Evolutionary conservation across 2,113 vertebrate genomes (phyloP).

Genomic region (Arizona elegans): DNA sequence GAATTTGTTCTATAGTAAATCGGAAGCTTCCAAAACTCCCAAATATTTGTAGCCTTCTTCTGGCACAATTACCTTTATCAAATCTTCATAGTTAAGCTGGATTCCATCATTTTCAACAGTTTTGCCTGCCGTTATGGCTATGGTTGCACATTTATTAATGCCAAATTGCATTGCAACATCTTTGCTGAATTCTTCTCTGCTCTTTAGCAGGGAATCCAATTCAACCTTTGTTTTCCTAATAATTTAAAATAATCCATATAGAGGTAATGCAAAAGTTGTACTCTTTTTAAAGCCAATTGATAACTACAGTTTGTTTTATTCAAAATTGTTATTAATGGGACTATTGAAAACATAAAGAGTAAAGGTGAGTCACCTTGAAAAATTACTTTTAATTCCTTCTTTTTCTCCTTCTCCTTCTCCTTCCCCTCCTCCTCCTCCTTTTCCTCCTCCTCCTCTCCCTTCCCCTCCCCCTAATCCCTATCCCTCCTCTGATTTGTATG

Average conservation of each 20-base stretch:
- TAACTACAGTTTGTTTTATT: not conserved
- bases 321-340: not conserved
- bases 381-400: not conserved
- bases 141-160: not conserved
- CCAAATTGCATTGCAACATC: not conserved
- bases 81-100: not conserved
- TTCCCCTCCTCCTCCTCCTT: too few relatives aligned
- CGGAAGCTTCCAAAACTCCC: not conserved
- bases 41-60: not conserved
- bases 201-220: not conserved
- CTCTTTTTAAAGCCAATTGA: not conserved
- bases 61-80: not conserved
- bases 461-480: accelerated
- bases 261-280: not conserved
- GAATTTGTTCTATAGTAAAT: not conserved
- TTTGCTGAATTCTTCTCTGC: not conserved
- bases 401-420: too few relatives aligned
- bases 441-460: too few relatives aligned
- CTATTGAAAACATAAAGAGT: not conserved
- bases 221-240: not conserved
- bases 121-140: not conserved
- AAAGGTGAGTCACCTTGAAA: not conserved
- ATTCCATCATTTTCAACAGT: not conserved
- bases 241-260: not conserved
- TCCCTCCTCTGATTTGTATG: not conserved